These are phyloP conservation scores for Neosilurus hyrtlii DNA, from an alignment of 2,797 vertebrate genomes.

Conservation along the genomic window DNA sequence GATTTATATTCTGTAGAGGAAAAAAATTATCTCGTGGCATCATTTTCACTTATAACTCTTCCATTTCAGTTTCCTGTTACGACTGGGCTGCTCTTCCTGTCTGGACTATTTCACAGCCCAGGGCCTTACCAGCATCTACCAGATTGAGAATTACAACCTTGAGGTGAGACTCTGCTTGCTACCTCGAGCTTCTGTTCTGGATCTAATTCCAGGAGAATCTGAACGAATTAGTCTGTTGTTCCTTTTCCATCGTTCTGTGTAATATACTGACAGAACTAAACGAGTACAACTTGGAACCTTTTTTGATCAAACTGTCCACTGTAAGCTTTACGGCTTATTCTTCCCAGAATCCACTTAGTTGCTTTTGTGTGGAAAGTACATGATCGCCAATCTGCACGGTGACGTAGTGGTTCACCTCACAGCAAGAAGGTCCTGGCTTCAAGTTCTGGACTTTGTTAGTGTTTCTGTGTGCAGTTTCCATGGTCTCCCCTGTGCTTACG, in stretches of 20 bases:
- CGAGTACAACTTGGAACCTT: not conserved
- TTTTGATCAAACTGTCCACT: not conserved
- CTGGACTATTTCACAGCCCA: conserved; percentile 99
- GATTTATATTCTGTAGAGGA: no score
- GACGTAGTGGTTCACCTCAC: no score
- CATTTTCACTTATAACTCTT: not conserved
- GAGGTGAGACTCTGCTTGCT: conserved; percentile 88
- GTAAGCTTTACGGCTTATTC: not conserved
- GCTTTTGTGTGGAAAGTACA: no score
- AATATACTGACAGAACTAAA: not conserved
- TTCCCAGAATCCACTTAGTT: no score
- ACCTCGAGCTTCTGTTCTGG: not conserved
- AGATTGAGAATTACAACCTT: conserved; percentile 99
- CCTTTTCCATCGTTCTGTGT: not conserved
- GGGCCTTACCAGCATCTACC: conserved; percentile 99
- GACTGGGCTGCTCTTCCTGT: conserved; percentile 98
- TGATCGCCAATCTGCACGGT: no score
- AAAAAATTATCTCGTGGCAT: not conserved
- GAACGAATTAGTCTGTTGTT: not conserved
- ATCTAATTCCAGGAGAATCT: not conserved
- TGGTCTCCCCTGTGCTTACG: no score
- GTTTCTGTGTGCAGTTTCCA: no score
- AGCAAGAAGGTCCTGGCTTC: no score
- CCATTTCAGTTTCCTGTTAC: conserved; percentile 90
- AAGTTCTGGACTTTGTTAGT: no score